Base-by-base conservation (phyloP, 2,888 invertebrate species). In the Epicampocera succincta region DNA sequence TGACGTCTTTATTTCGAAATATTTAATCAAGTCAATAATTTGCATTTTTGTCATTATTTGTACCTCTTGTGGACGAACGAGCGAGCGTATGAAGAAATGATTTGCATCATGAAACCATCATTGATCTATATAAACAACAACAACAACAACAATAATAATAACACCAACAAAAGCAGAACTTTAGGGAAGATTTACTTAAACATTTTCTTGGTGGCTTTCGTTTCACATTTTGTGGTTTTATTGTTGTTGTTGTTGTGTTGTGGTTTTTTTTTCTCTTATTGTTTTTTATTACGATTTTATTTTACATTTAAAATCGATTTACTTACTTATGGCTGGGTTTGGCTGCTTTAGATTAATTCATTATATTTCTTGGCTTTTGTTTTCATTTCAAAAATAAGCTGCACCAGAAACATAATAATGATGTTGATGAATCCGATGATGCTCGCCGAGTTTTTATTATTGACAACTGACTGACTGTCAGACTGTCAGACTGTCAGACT, bases 21-120 rank as follows among this genome's bases (percentile, higher is more conserved):
- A 82, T 82, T 82, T 82, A 82, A 82, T 82, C 77, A 82, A 82
- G 74, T 82, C 77, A 82, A 78, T 78, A 82, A 82, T 82, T 82
- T 82, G 77, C 82, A 82, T 82, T 82, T 78, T 78, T 82, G 82
- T 82, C 82, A 78, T 82, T 82, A 82, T 78, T 82, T 82, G 69
- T 82, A 60, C 38, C 74, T 74, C 69, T 60, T 78, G 40, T 21
- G 19, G 33, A 38, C 13, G 13, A 3, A 52, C 52, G 42, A 40
- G 33, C 12, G 12, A 25, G 25, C 25, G 25, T 3, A 25, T 15
- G 52, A 17, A 75, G 38, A 75, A 68, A 78, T 73, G 78, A 79
- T 79, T 79, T 79, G 78, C 78, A 79, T 79, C 78, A 54, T 73
- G 60, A 54, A 79, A 68, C 40, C 78, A 73, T 73, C 72, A 68